Percentiles rank a stretch among this genome's conserved stretches.
Conservation (phyloP, 2,797 vertebrate genomes). For the Bryconaethiops microstoma region DNA sequence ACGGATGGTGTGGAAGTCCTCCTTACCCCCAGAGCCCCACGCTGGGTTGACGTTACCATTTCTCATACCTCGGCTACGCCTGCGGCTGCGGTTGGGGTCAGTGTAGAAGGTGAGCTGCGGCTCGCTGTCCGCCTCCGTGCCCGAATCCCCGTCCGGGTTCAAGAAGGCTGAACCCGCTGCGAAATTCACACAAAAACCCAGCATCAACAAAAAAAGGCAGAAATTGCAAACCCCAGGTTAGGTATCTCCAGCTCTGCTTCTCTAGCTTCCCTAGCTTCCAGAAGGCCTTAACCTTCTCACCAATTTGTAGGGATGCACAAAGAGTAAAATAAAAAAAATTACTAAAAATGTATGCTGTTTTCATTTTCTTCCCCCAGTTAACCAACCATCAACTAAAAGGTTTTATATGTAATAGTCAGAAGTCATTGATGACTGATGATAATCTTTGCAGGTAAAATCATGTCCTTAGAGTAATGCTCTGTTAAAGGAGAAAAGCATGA, state of each 20-base stretch:
- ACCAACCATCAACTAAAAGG: background rate
- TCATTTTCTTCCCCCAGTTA: background rate
- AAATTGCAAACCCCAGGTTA: background rate
- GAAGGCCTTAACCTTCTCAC: background rate
- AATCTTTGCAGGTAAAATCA: too few relatives aligned
- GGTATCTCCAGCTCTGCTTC: background rate
- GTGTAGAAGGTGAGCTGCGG: constrained; percentile 99
- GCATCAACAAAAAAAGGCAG: constrained; percentile 28
- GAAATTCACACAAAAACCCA: constrained; percentile 72
- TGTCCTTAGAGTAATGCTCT: too few relatives aligned
- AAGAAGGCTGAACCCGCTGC: constrained; percentile 97
- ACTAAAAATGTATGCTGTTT: background rate
- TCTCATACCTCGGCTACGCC: constrained; percentile 93
- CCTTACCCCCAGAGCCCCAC: constrained; percentile 86
- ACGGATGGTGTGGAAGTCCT: constrained; percentile 59
- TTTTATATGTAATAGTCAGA: background rate
- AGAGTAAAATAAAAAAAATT: background rate
- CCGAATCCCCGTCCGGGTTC: constrained; percentile 96
- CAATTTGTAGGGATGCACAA: background rate
- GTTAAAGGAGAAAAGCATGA: too few relatives aligned
- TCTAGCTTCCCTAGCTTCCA: background rate
- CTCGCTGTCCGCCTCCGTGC: constrained; percentile 95
- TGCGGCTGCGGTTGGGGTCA: constrained; percentile 92
- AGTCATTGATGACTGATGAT: too few relatives aligned
- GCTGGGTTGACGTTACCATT: constrained; percentile 83